Evolutionary conservation across 2,797 vertebrate species (phyloP), one percentile per base, ranked within the genome.

Genomic region (Sphaeramia orbicularis): DNA sequence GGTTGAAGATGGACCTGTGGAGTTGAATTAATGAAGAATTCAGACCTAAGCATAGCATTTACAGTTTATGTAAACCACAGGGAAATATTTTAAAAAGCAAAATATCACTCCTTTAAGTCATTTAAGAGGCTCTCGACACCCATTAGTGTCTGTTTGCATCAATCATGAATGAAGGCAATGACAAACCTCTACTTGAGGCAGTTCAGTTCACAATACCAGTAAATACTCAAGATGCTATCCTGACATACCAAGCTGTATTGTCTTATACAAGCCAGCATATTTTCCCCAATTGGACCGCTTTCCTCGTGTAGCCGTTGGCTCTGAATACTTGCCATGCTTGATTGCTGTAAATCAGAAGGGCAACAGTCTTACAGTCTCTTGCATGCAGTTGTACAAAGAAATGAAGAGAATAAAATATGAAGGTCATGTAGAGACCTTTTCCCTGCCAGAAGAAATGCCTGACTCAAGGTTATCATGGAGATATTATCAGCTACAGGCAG

Each of bases 281-380:
- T 74, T 76, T 67, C 36, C 67, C 32, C 50, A 32, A 72, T 64
- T 67, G 43, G 15, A 11, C 77, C 71, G 48, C 70, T 85, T 83
- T 85, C 59, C 80, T 77, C 5, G 1, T 71, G 58, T 65, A 64
- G 78, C 72, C 42, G 16, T 64, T 45, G 65, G 74, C 79, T 74
- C 21, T 42, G 45, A 72, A 59, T 61, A 60, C 59, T 69, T 75
- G 73, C 51, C 71, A 65, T 4, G 44, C 59, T 32, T 57, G 53
- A 73, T 69, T 65, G 57, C 58, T 66, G 51, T 27, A 65, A 86
- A 85, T 81, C 69, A 77, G 56, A 74, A 75, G 69, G 67, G 38
- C 53, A 85, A 71, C 52, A 66, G 13, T 67, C 50, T 62, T 44
- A 32, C 52, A 51, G 32, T 60, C 57, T 64, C 54, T 57, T 24